Evolutionary conservation across 2,113 vertebrate species (phyloP), one percentile per base, ranked within the genome.

Genomic region (Myrmecobius fasciatus): DNA sequence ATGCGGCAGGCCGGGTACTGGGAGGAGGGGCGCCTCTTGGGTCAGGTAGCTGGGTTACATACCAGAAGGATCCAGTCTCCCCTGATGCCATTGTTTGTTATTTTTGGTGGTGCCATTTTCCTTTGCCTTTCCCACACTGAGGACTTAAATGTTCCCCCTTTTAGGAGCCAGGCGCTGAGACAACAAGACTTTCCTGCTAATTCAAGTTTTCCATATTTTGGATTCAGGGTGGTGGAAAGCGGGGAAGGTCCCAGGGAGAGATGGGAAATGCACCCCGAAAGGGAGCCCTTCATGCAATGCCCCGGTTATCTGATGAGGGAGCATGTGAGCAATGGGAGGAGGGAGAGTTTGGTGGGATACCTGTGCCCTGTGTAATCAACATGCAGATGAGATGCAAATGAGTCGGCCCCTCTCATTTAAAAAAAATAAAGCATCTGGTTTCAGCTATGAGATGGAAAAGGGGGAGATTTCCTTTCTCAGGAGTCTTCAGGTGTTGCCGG

Each of bases 291-390:
- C 1, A 93, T 10, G 48, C 93, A 96, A 97, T 96, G 94, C 93
- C 48, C 53, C 94, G 48, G 94, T 95, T 96, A 97, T 83, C 91
- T 56, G 96, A 93, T 96, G 95, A 97, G 96, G 92, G 10, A 48
- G 95, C 5, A 67, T 94, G 96, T 53, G 96, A 92, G 94, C 97
- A 96, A 91, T 51, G 90, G 96, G 93, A 95, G 36, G 60, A 67
- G 31, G 89, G 91, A 95, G 5, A 0, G 91, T 95, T 96, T 97
- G 97, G 93, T 96, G 96, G 4, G 96, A 96, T 96, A 97, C 0
- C 0, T 96, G 97, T 95, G 93, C 96, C 97, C 97, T 97, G 97
- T 95, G 96, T 97, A 97, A 97, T 97, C 97, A 96, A 97, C 95
- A 97, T 51, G 49, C 49, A 51, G 49, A 51, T 51, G 96, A 91